phyloP scores from a whole-genome alignment of 2,888 invertebrate genomes.

The Byasa hedistus region DNA sequence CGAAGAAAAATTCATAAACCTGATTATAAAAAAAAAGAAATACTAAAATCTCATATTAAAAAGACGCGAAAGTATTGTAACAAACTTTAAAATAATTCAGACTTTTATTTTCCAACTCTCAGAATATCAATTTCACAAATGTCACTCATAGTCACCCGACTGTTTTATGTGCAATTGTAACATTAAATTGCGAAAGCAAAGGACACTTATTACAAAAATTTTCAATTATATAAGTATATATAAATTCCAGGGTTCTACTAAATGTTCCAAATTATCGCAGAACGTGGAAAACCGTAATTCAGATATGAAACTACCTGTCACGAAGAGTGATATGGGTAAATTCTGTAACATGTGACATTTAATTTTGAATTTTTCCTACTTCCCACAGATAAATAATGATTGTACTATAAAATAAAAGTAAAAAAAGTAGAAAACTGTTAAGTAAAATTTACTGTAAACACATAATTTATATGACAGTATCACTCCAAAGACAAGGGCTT shows the following conservation, averaged over 20 bases:
- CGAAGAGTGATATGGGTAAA: slow-evolving; percentile 23
- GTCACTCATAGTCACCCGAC: neutral
- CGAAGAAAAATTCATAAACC: neutral
- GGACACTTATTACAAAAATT: neutral
- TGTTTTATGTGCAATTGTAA: neutral
- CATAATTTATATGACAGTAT: neutral
- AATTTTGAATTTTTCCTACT: slow-evolving; percentile 6
- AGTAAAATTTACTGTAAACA: neutral
- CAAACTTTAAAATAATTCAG: neutral
- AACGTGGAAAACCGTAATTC: slow-evolving; percentile 15
- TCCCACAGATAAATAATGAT: slow-evolving; percentile 1
- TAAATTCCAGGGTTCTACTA: neutral
- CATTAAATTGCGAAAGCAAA: neutral
- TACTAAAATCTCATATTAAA: no score
- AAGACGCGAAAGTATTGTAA: no score
- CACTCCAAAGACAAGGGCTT: neutral
- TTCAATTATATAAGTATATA: neutral
- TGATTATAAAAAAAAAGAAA: neutral
- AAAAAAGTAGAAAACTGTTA: neutral
- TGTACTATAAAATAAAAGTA: neutral
- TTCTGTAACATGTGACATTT: slow-evolving; percentile 9
- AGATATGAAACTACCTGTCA: slow-evolving; percentile 24
- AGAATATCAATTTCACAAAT: neutral
- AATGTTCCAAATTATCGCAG: neutral
- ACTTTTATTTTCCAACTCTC: neutral